Evolutionary conservation across 2,113 vertebrate genomes (phyloP), one percentile per base, ranked within the genome.

Genomic region (Benitochromis conjunctus): DNA sequence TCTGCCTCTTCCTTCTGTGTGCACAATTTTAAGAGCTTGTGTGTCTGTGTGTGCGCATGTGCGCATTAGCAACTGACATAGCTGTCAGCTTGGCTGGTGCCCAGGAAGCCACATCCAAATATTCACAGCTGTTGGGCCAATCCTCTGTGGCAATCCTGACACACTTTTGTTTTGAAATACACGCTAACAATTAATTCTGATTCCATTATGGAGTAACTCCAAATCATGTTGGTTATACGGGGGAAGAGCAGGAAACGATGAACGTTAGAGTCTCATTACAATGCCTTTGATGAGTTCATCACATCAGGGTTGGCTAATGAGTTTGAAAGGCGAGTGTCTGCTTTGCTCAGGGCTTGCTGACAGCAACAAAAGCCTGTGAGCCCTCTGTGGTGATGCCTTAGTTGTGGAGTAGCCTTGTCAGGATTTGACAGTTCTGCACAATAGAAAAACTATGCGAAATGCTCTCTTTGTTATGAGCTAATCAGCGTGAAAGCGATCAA

Each of bases 261-360:
- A 88, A 79, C 6, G 18, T 74, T 31, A 24, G 54, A 54, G 21
- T 79, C 66, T 80, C 83, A 81, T 90, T 84, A 89, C 85, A 88
- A 89, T 80, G 82, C 85, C 88, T 96, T 94, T 95, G 93, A 95
- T 94, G 89, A 95, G 90, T 93, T 94, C 88, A 86, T 96, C 94
- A 93, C 80, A 55, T 93, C 88, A 77, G 87, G 81, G 82, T 82
- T 91, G 84, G 81, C 93, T 94, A 92, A 94, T 93, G 92, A 95
- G 80, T 91, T 91, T 91, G 91, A 94, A 93, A 92, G 85, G 87
- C 46, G 19, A 91, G 78, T 90, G 89, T 95, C 90, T 94, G 92
- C 78, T 94, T 79, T 87, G 86, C 91, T 92, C 80, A 69, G 89
- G 82, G 85, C 85, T 86, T 79, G 83, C 91, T 94, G 93, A 92